A percentile compares a stretch with the other conserved stretches of the same genome.
These are phyloP conservation scores for Invenusta paracnida DNA, from an alignment of 2,888 invertebrate species.

Conservation along the genomic window DNA sequence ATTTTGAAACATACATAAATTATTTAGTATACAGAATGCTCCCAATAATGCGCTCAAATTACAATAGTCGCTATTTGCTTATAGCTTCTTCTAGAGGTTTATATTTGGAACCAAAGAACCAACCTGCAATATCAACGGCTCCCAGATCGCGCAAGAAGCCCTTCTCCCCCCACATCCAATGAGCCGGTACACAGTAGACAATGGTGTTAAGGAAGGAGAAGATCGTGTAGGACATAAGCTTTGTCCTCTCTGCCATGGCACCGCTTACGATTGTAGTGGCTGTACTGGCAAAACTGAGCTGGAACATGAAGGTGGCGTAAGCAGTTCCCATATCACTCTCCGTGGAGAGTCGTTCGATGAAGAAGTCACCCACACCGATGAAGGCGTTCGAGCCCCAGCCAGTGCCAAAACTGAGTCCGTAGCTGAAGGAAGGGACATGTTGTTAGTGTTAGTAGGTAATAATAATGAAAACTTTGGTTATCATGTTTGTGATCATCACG, in stretches of 20 bases:
- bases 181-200: constrained; percentile 48
- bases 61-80: too few species aligned
- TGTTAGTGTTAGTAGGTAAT: background rate
- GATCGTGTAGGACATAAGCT: constrained; percentile 51
- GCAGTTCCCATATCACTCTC: constrained; percentile 72
- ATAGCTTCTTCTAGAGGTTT: too few species aligned
- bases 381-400: constrained; percentile 69
- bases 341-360: constrained; percentile 67
- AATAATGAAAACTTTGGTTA: too few species aligned
- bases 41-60: too few species aligned
- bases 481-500: too few species aligned
- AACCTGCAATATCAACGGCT: constrained; percentile 47
- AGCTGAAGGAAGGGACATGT: constrained; percentile 55
- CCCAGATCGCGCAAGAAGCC: constrained; percentile 49
- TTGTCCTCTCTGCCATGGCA: constrained; percentile 53
- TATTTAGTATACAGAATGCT: too few species aligned
- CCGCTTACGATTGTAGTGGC: constrained; percentile 55
- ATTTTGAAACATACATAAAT: too few species aligned
- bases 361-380: constrained; percentile 77
- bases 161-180: constrained; percentile 48
- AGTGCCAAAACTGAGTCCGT: constrained; percentile 76
- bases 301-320: constrained; percentile 82
- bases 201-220: constrained; percentile 49
- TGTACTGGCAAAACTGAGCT: constrained; percentile 60
- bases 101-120: background rate